These are phyloP conservation scores for Nannoperca obscura DNA, from an alignment of 2,797 vertebrate genomes.

Conservation along the genomic window DNA sequence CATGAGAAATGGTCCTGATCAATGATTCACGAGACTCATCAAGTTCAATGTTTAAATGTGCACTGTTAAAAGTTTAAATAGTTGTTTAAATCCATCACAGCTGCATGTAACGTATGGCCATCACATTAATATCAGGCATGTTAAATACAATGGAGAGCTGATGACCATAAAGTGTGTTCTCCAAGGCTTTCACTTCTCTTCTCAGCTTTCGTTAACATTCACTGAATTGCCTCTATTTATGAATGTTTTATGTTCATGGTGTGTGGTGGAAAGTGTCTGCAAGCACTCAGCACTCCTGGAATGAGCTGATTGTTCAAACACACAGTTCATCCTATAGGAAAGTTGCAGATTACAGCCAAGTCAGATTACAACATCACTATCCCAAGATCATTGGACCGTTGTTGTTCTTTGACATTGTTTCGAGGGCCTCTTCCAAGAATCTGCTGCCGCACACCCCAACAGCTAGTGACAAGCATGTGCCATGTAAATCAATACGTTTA, in stretches of 20 bases:
- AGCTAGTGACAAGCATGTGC: too few relatives aligned
- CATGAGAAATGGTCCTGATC: not conserved
- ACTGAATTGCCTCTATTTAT: conserved; percentile 13
- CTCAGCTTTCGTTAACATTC: conserved; percentile 2
- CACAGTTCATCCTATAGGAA: too few relatives aligned
- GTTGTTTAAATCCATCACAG: not conserved
- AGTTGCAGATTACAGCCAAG: too few relatives aligned
- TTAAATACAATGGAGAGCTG: conserved; percentile 3
- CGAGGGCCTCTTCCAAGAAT: too few relatives aligned
- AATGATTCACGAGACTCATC: not conserved
- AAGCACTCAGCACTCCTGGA: too few relatives aligned
- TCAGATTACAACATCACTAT: too few relatives aligned
- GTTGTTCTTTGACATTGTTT: too few relatives aligned
- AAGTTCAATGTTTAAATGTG: not conserved
- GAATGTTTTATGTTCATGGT: conserved; percentile 32
- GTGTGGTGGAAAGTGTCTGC: not conserved
- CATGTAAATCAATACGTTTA: too few relatives aligned
- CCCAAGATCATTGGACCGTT: too few relatives aligned
- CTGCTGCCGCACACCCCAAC: too few relatives aligned
- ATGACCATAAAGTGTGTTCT: not conserved
- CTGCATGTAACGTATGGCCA: not conserved
- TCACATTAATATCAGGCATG: not conserved
- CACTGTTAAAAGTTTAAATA: not conserved
- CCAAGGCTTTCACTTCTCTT: not conserved
- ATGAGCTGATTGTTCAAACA: too few relatives aligned